Percentiles rank a stretch among this genome's conserved stretches.
phyloP scores from a whole-genome alignment of 2,888 invertebrate genomes.

The Nemotelus nigrinus region DNA sequence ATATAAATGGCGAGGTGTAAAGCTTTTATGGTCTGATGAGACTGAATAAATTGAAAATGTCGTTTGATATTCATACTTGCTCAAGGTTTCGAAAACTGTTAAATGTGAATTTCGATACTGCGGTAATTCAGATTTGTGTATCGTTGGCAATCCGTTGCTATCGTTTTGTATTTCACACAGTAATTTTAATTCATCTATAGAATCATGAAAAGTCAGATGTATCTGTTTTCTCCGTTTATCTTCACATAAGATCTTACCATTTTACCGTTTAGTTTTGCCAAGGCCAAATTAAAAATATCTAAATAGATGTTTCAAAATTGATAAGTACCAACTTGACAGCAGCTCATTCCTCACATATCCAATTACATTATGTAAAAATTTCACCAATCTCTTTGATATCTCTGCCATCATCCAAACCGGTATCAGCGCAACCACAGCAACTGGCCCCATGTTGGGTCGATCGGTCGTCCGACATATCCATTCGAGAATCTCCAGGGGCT shows the following conservation, averaged over 20 bases:
- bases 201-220: too few relatives aligned
- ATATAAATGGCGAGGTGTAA: too few relatives aligned
- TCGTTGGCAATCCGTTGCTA: not conserved
- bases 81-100: too few relatives aligned
- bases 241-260: too few relatives aligned
- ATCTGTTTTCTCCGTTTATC: too few relatives aligned
- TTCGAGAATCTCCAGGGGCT: slow-evolving; percentile 28
- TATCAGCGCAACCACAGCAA: not conserved
- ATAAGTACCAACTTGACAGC: not conserved
- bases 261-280: too few relatives aligned
- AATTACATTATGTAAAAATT: slow-evolving; percentile 21
- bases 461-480: not conserved
- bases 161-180: not conserved
- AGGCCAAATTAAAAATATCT: not conserved
- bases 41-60: too few relatives aligned
- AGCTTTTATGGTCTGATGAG: too few relatives aligned
- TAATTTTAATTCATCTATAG: too few relatives aligned
- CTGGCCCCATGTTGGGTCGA: not conserved
- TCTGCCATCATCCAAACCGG: not conserved
- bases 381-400: not conserved
- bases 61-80: too few relatives aligned
- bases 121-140: too few relatives aligned
- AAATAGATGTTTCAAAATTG: not conserved
- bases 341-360: slow-evolving; percentile 25
- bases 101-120: too few relatives aligned